Evolutionary conservation across 2,113 vertebrate species (phyloP).

Genomic region (Thryonomys swinderianus): DNA sequence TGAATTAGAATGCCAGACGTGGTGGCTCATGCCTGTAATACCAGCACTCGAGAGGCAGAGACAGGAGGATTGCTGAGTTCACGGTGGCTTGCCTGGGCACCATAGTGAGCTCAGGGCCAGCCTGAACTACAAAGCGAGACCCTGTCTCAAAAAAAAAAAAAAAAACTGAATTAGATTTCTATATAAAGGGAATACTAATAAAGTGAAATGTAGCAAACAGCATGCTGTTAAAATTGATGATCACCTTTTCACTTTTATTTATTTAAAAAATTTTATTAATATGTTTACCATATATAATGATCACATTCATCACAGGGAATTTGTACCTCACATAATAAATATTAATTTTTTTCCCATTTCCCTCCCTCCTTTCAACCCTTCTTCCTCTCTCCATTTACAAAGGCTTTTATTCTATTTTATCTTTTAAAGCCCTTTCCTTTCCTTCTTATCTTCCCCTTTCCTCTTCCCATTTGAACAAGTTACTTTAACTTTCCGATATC

Average conservation of each 20-base stretch:
- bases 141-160: too few species aligned
- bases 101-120: too few species aligned
- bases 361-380: not conserved
- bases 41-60: too few species aligned
- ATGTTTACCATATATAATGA: not conserved
- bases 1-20: too few species aligned
- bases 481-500: not conserved
- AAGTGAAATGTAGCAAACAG: conserved; percentile 43
- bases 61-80: too few species aligned
- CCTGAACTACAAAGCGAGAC: too few species aligned
- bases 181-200: conserved; percentile 23
- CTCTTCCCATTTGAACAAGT: not conserved
- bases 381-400: not conserved
- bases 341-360: not conserved
- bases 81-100: too few species aligned
- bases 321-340: not conserved
- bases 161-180: conserved; percentile 32
- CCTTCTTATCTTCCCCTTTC: not conserved
- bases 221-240: conserved; percentile 30
- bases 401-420: not conserved
- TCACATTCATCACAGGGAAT: not conserved
- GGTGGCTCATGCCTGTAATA: too few species aligned
- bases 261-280: not conserved
- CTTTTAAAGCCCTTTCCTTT: not conserved
- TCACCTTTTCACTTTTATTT: not conserved